Evolutionary conservation across 2,888 invertebrate genomes (phyloP).

Genomic region (Platypus cylindrus): DNA sequence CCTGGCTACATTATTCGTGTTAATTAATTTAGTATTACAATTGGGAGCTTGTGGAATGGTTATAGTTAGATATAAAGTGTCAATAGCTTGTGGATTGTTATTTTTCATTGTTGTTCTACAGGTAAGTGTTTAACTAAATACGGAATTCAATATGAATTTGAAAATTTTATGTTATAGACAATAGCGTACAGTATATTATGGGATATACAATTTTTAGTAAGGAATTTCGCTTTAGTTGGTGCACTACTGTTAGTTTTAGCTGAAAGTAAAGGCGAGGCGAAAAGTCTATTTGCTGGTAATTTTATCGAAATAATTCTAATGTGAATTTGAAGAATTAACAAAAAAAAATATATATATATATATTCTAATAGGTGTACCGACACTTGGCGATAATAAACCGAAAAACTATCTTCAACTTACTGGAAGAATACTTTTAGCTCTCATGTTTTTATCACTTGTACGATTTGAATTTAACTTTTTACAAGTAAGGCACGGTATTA

Average conservation of each 20-base stretch:
- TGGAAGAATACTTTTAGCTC: conserved; percentile 88
- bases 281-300: conserved; percentile 78
- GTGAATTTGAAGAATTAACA: too few relatives aligned
- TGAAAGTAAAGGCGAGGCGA: conserved; percentile 88
- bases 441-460: conserved; percentile 96
- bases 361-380: conserved; percentile 51
- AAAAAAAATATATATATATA: too few relatives aligned
- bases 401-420: conserved; percentile 94
- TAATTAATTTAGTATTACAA: conserved; percentile 92
- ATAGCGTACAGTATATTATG: conserved; percentile 94
- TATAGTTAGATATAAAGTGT: conserved; percentile 79
- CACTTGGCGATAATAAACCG: conserved; percentile 88
- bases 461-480: conserved; percentile 85
- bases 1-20: conserved; percentile 86
- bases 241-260: conserved; percentile 92
- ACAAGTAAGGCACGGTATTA: conserved; percentile 55
- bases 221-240: conserved; percentile 93
- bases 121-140: conserved; percentile 46
- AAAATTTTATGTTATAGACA: conserved; percentile 47
- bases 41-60: conserved; percentile 95
- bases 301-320: too few relatives aligned
- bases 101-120: conserved; percentile 95
- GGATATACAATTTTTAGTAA: conserved; percentile 93
- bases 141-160: background rate
- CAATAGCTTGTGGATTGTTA: conserved; percentile 80